phyloP scores from a whole-genome alignment of 2,888 invertebrate species.

The Helleia helle region DNA sequence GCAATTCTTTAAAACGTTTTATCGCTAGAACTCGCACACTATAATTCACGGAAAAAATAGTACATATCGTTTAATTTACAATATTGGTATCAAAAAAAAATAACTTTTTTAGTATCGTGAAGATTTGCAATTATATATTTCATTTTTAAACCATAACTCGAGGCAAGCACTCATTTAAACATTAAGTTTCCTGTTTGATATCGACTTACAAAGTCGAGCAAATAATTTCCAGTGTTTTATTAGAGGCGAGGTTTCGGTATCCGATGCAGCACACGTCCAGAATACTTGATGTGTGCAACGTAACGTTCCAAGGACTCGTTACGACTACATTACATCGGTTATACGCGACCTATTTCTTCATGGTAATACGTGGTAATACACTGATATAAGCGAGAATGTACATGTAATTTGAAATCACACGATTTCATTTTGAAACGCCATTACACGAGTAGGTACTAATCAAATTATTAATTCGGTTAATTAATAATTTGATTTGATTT shows the following conservation, averaged over 20 bases:
- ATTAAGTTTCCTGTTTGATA: constrained; percentile 19
- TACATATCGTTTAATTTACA: no score
- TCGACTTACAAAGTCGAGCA: constrained; percentile 1
- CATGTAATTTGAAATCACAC: no score
- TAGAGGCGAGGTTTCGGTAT: constrained; percentile 5
- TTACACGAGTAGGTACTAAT: constrained; percentile 1
- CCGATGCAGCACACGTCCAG: constrained; percentile 4
- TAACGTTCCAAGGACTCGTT: not conserved
- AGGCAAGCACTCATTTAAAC: constrained; percentile 19
- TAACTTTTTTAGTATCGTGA: constrained; percentile 16
- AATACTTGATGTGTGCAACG: constrained; percentile 1
- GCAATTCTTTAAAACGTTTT: no score
- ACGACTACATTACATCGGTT: constrained; percentile 1
- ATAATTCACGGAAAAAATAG: not conserved
- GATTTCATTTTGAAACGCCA: no score
- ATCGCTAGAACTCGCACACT: not conserved
- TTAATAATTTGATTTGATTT: no score
- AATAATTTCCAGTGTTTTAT: constrained; percentile 7
- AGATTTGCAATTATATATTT: constrained; percentile 19
- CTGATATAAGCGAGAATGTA: no score
- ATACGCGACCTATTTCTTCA: not conserved
- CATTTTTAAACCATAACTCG: constrained; percentile 16
- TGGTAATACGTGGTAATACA: no score
- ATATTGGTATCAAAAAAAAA: no score
- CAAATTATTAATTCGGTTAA: no score